phyloP scores from a whole-genome alignment of 2,888 invertebrate genomes.

The Lithodes maja region DNA sequence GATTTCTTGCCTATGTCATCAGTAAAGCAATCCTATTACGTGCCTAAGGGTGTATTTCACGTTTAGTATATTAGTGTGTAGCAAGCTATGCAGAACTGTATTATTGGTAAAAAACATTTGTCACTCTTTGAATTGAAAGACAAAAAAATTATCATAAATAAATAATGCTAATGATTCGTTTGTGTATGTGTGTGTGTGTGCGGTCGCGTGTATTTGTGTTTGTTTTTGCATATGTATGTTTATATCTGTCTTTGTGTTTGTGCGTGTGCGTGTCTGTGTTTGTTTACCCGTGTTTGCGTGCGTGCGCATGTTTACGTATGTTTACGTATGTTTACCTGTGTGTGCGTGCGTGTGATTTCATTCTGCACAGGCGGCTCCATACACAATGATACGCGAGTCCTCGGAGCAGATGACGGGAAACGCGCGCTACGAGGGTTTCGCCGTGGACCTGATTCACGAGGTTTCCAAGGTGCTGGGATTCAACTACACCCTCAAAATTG shows the following conservation, averaged over 20 bases:
- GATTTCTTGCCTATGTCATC: too few species aligned
- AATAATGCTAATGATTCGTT: too few species aligned
- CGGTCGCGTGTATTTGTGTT: too few species aligned
- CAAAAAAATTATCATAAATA: too few species aligned
- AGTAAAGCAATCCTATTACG: too few species aligned
- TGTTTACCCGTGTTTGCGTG: not conserved
- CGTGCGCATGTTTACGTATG: not conserved
- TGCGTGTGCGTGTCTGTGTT: not conserved
- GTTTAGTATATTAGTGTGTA: too few species aligned
- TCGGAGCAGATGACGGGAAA: constrained; percentile 75
- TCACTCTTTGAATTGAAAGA: too few species aligned
- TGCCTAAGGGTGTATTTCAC: too few species aligned
- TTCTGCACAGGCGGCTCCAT: constrained; percentile 85
- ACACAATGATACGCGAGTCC: constrained; percentile 89
- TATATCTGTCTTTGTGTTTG: not conserved
- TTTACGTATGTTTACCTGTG: not conserved
- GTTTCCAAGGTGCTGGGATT: constrained; percentile 76
- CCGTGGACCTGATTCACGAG: constrained; percentile 76
- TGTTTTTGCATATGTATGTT: not conserved
- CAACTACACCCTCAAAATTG: constrained; percentile 75
- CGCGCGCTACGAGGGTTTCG: constrained; percentile 75
- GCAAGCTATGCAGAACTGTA: too few species aligned
- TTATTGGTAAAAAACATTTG: too few species aligned
- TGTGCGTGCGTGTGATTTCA: not conserved
- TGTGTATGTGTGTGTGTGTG: too few species aligned